Evolutionary conservation across 2,888 invertebrate species (phyloP), one percentile per base, ranked within the genome.

Genomic region (Ditula angustiorana): DNA sequence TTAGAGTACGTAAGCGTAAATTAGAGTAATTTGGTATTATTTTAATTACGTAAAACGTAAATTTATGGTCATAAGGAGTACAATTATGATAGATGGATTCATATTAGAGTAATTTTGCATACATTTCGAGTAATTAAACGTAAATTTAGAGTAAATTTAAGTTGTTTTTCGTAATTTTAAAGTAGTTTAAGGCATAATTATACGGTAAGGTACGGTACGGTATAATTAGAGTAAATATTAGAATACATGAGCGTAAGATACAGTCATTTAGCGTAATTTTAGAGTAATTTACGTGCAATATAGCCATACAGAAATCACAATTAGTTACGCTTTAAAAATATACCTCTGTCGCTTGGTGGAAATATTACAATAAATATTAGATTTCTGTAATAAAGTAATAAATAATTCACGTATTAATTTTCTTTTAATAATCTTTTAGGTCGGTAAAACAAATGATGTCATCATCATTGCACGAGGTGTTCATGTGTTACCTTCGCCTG

Each of bases 221-320:
- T n/a, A n/a, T n/a, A n/a, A n/a, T 30, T 30, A 33, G 21, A 52
- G 30, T n/a, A 19, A 23, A 37, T 8, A 13, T n/a, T 16, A n/a
- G 7, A 5, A 7, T 5, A 26, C 4, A 16, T 37, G 5, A 16
- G 5, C 4, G 13, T 16, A 37, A 19, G 10, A 19, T 16, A 41
- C 19, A 41, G 7, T 2, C 13, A 41, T 11, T 21, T 37, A 62
- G 56, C 56, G 30, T 16, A 16, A 41, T 10, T 37, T 28, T 23
- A 50, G 30, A 37, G 5, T 19, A 30, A 8, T 21, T 37, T 49
- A 52, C 24, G 63, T 63, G 63, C 63, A 11, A 33, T 33, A 44
- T 63, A 63, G 57, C 63, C n/a, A 57, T 58, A 63, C 44, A 50
- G 35, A 21, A 57, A 50, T 2, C 26, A 41, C 16, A 10, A 41